Conservation (phyloP, 2,797 vertebrate genomes). For the Microctenopoma stevenorrisi region DNA sequence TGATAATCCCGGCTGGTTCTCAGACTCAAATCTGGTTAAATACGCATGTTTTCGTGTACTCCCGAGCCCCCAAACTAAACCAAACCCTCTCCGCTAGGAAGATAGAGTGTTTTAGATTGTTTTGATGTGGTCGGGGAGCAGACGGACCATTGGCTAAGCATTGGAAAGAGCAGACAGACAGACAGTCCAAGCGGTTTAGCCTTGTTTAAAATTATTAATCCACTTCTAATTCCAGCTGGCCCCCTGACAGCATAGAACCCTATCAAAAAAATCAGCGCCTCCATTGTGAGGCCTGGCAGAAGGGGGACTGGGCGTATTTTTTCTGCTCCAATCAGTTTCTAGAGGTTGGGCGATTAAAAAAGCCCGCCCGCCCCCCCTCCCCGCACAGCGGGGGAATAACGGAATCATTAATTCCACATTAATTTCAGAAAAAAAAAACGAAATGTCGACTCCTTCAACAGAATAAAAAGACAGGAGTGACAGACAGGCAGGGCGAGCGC, state of each 20-base stretch:
- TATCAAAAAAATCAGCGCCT: slow-evolving; percentile 82
- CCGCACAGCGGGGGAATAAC: slow-evolving; percentile 79
- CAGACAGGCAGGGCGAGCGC: slow-evolving; percentile 72
- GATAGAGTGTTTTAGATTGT: slow-evolving; percentile 78
- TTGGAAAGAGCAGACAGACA: slow-evolving; percentile 81
- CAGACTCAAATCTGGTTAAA: slow-evolving; percentile 64
- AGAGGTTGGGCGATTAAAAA: slow-evolving; percentile 79
- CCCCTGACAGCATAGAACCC: slow-evolving; percentile 78
- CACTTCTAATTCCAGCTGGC: slow-evolving; percentile 85
- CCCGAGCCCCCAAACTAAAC: slow-evolving; percentile 62
- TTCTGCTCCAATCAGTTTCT: slow-evolving; percentile 80
- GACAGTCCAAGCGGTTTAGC: slow-evolving; percentile 85
- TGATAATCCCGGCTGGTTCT: slow-evolving; percentile 64
- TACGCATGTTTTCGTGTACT: slow-evolving; percentile 68
- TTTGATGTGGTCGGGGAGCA: slow-evolving; percentile 78
- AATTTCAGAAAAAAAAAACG: slow-evolving; percentile 69
- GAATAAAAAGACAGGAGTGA: slow-evolving; percentile 56
- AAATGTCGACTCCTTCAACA: slow-evolving; percentile 61
- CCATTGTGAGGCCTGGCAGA: slow-evolving; percentile 81
- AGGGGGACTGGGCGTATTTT: slow-evolving; percentile 79
- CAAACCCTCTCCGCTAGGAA: slow-evolving; percentile 64
- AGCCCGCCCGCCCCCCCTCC: slow-evolving; percentile 33
- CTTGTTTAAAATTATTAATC: slow-evolving; percentile 88
- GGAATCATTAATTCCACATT: slow-evolving; percentile 83
- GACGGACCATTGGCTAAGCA: slow-evolving; percentile 82